Base-by-base conservation (phyloP, 2,797 vertebrate species). In the Ispidina lecontei region DNA sequence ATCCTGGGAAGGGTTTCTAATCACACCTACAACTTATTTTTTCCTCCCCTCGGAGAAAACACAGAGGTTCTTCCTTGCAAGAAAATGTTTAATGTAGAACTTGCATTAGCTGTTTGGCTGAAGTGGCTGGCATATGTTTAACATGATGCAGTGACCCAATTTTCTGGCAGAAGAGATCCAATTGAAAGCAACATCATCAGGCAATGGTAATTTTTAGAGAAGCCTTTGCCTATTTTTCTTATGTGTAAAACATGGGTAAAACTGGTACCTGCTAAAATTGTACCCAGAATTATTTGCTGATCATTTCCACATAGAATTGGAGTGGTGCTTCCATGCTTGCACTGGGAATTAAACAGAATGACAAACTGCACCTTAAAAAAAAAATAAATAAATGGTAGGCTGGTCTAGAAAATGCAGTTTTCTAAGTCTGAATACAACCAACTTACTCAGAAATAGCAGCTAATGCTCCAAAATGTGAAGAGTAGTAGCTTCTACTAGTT, bases 91-190 rank as follows among this genome's bases (percentile, higher is more conserved):
- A 33, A 71, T 52, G 43, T 77, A 58, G 65, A 63, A 51, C 41
- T 87, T 72, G 20, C 35, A 43, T 93, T 81, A 94, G 87, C 51
- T 87, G 28, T 63, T 65, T 84, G 65, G 60, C 77, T 90, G 68
- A 46, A 82, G 58, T 8, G 4, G 65, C 23, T 71, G 81, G 59
- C 68, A 51, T 59, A 71, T 71, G 54, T 71, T 89, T 92, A 86
- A 72, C 55, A 39, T 39, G 75, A 91, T 3, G 4, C 33, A 71
- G 23, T 33, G 41, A 89, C 31, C 7, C 28, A 73, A 13, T 37
- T 84, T 90, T 64, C 84, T 89, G 78, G 58, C 55, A 92, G 64
- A 67, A 90, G 54, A 75, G 49, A 82, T 18, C 68, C 19, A 33
- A 65, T 55, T 77, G 76, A 69, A 94, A 94, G 60, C 39, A 89